These are phyloP conservation scores for Salpingus planirostris DNA, from an alignment of 2,888 invertebrate species.

Conservation along the genomic window DNA sequence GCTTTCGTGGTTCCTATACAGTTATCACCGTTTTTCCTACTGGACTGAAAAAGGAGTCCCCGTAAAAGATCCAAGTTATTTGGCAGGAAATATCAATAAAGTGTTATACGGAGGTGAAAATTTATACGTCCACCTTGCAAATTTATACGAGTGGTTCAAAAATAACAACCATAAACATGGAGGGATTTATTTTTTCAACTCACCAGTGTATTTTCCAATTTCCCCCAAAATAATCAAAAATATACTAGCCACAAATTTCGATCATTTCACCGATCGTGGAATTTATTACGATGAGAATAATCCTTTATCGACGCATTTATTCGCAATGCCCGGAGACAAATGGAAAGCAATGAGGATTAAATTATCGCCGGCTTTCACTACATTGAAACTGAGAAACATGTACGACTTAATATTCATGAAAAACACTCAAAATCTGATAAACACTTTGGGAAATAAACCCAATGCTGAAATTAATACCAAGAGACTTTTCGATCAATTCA, in stretches of 20 bases:
- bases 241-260: conserved; percentile 9
- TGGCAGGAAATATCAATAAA: conserved; percentile 6
- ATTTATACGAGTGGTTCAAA: conserved; percentile 7
- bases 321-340: conserved; percentile 6
- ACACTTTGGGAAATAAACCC: neutral
- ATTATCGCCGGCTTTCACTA: conserved; percentile 5
- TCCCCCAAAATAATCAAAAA: conserved; percentile 6
- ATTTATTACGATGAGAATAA: conserved; percentile 2
- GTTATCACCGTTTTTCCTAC: conserved; percentile 5
- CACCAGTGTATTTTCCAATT: conserved; percentile 8
- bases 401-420: conserved; percentile 5
- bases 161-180: conserved; percentile 4
- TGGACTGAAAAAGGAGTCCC: conserved; percentile 9
- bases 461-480: conserved; percentile 4
- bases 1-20: conserved; percentile 3
- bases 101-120: conserved; percentile 5
- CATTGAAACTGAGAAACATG: conserved; percentile 8
- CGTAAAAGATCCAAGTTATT: conserved; percentile 4
- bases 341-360: conserved; percentile 7
- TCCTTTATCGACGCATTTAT: conserved; percentile 5
- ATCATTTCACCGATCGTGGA: conserved; percentile 9
- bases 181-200: conserved; percentile 10
- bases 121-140: conserved; percentile 2
- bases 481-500: conserved; percentile 3
- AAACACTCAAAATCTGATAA: conserved; percentile 4